Base-by-base conservation (phyloP, 2,113 vertebrate genomes). In the Siniperca knerii region DNA sequence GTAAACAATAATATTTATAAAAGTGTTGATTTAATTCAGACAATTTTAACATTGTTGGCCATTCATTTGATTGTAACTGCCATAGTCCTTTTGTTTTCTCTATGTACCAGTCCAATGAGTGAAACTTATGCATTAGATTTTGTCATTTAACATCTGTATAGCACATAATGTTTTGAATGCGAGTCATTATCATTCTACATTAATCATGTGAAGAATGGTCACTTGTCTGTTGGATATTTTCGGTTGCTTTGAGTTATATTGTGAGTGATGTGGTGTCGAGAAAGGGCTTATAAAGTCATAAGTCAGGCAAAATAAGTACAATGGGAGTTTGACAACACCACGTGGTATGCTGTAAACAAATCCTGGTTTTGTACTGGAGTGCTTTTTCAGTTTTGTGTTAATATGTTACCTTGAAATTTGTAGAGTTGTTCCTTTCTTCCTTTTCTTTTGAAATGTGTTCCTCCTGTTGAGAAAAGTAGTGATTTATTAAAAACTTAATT, bases 351-450 rank as follows among this genome's bases (percentile, higher is more conserved):
- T 88, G 88, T 91, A 82, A 89, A 92, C 88, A 86, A 86, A 88
- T 89, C 92, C 91, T 90, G 89, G 81, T 94, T 94, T 93, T 90
- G 83, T 95, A 90, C 91, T 93, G 92, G 92, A 95, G 92, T 90
- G 90, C 83, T 87, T 92, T 90, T 93, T 91, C 89, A 82, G 85
- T 93, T 94, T 93, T 93, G 88, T 95, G 92, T 94, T 91, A 58
- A 88, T 92, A 87, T 89, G 84, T 92, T 93, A 83, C 80, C 85
- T 94, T 88, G 52, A 86, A 77, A 83, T 90, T 83, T 86, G 86
- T 91, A 90, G 87, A 79, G 79, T 90, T 89, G 77, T 92, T 92
- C 80, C 35, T 87, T 91, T 85, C 40, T 79, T 78, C 44, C 52
- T 57, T 76, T 65, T n/a, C 78, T 88, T 93, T 87, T 48, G 64